Base-by-base conservation (phyloP, 2,888 invertebrate genomes). In the Ecliptopera silaceata region DNA sequence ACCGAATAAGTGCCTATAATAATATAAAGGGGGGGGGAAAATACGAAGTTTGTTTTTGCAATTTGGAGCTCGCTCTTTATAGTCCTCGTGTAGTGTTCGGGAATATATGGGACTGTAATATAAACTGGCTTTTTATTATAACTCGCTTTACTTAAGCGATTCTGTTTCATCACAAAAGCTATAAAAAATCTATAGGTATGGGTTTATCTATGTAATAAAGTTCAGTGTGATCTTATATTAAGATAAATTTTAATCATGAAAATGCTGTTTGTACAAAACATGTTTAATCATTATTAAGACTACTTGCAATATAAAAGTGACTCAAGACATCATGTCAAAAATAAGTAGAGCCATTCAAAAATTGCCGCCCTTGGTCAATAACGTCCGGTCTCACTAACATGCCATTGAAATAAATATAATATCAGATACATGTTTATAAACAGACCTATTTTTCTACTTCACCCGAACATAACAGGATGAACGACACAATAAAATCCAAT, bases 1-100 rank as follows among this genome's bases (percentile, higher is more conserved):
- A 71, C 72, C 70, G 70, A 67, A 69, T 69, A 75, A 71, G 69
- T 71, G 66, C 64, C 70, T 69, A 66, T 70, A 70, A 72, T 71
- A 73, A 77, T 70, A 75, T 73, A 74, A 70, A 48, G 54, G 55
- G 41, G 54, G 55, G 41, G 55, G 62, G 50, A 71, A 71, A 70
- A 68, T 52, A n/a, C 60, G 34, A 60, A 70, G 69, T 68, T 69
- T 66, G 68, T 71, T 72, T 75, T 75, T 66, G 66, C 68, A 70
- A 70, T 70, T 74, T 68, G 56, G 69, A 50, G 58, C 59, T 55
- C 60, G 59, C 51, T 64, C 72, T 77, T 72, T 70, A 72, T 66
- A 56, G 56, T 51, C 54, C 55, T 53, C 52, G 49, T 56, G 70
- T 68, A 70, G 64, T 70, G 63, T 64, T 68, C 51, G 66, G 65